Conservation (phyloP, 2,113 vertebrate species). For the Elephantulus edwardii region DNA sequence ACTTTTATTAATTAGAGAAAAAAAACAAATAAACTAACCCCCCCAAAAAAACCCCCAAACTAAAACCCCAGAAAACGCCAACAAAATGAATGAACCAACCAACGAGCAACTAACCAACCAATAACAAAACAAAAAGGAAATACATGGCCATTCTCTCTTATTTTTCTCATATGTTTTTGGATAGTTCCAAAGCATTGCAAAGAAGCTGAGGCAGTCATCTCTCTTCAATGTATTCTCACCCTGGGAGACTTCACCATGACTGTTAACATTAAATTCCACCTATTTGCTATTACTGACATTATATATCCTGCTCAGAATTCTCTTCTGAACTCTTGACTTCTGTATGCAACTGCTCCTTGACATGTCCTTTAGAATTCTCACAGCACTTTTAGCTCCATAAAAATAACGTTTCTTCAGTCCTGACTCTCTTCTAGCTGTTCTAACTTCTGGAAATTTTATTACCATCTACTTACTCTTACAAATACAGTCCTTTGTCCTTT, state of each 20-base stretch:
- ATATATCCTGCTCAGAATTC: not conserved
- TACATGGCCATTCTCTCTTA: not conserved
- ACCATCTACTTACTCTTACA: not conserved
- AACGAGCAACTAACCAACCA: too few species aligned
- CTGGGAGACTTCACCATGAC: not conserved
- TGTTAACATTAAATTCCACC: not conserved
- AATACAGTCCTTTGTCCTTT: not conserved
- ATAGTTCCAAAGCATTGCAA: not conserved
- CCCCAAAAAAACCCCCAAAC: too few species aligned
- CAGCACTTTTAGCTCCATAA: not conserved
- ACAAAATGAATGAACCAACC: too few species aligned
- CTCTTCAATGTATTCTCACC: not conserved
- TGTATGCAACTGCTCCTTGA: not conserved
- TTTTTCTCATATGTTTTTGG: not conserved
- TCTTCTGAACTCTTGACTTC: not conserved
- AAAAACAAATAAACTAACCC: too few species aligned
- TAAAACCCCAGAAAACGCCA: too few species aligned
- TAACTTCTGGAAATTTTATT: not conserved
- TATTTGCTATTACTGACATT: constrained; percentile 21
- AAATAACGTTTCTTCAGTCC: not conserved
- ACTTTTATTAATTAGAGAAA: not conserved
- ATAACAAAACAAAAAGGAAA: not conserved
- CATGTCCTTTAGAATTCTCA: not conserved
- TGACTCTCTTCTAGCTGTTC: not conserved
- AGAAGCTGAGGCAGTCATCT: not conserved